Base-by-base conservation (phyloP, 2,888 invertebrate genomes). In the Caenorhabditis macrosperma region DNA sequence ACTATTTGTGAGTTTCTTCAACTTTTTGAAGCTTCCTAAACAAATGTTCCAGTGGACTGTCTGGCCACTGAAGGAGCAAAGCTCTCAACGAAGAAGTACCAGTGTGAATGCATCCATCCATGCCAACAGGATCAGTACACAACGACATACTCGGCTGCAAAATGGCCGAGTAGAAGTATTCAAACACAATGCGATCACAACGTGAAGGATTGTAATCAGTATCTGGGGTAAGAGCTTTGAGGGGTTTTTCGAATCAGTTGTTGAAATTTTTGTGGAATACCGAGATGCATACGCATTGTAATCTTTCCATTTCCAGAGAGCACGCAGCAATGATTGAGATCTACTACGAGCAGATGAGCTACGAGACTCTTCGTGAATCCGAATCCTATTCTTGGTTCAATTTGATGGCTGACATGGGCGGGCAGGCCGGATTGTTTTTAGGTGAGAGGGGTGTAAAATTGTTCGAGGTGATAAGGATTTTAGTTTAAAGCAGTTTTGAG, bases 281-380 rank as follows among this genome's bases (percentile, higher is more conserved):
- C n/a, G n/a, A n/a, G n/a, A n/a, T n/a, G n/a, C n/a, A n/a, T n/a
- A n/a, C n/a, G n/a, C n/a, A n/a, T n/a, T n/a, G n/a, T n/a, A n/a
- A n/a, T n/a, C n/a, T n/a, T 20, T 28, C 2, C 38, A 54, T 44
- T 78, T 84, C 71, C 76, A 89, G 89, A 22, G 84, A 87, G 20
- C 86, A 88, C 41, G 88, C 89, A 1, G 89, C 87, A 2, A 88
- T 90, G 88, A 76, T 90, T 17, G 90, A 90, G 81, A 86, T 90
- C 30, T 90, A 89, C 78, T 90, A 90, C 69, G 90, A 90, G 55
- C 89, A 90, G 69, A 88, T 90, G 89, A 88, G 86, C 69, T 90
- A 87, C 64, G 90, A 90, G 78, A 82, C 86, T 28, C 50, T 90
- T 35, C 81, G 85, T 15, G 90, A 90, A 64, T 83, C 85, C 5